Conservation (phyloP, 2,113 vertebrate species). For the Xiphias gladius region DNA sequence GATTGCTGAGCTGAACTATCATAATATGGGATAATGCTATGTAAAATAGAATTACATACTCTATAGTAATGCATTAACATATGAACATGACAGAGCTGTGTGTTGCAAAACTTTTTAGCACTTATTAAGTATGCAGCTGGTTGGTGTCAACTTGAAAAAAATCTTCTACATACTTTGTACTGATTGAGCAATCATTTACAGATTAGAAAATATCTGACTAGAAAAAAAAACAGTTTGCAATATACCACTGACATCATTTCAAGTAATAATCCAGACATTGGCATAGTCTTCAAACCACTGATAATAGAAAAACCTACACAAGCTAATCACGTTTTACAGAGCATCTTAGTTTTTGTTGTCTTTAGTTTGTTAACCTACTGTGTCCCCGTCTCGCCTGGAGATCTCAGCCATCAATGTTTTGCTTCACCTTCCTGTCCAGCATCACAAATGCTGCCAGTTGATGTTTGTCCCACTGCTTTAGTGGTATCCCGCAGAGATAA, state of each 20-base stretch:
- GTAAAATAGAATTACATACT: not conserved
- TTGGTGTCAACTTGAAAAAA: not conserved
- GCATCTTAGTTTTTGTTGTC: slow-evolving; percentile 14
- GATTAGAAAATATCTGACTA: too few relatives aligned
- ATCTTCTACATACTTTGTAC: not conserved
- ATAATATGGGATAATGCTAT: not conserved
- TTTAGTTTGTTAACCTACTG: slow-evolving; percentile 46
- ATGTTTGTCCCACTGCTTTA: slow-evolving; percentile 79
- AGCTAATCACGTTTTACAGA: slow-evolving; percentile 18
- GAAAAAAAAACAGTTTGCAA: not conserved
- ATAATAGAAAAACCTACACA: not conserved
- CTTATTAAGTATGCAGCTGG: not conserved
- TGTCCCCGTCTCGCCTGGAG: slow-evolving; percentile 54
- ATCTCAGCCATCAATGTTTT: slow-evolving; percentile 62
- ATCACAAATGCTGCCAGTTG: slow-evolving; percentile 78
- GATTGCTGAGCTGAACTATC: not conserved
- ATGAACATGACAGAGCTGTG: not conserved
- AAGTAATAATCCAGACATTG: not conserved
- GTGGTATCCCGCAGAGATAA: slow-evolving; percentile 74
- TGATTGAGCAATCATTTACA: not conserved
- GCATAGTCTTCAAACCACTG: not conserved
- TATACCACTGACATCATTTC: not conserved
- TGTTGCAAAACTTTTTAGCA: not conserved
- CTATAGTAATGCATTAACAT: not conserved
- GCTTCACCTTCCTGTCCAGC: slow-evolving; percentile 75